Base-by-base conservation (phyloP, 2,888 invertebrate genomes). In the Eupithecia vulgata region DNA sequence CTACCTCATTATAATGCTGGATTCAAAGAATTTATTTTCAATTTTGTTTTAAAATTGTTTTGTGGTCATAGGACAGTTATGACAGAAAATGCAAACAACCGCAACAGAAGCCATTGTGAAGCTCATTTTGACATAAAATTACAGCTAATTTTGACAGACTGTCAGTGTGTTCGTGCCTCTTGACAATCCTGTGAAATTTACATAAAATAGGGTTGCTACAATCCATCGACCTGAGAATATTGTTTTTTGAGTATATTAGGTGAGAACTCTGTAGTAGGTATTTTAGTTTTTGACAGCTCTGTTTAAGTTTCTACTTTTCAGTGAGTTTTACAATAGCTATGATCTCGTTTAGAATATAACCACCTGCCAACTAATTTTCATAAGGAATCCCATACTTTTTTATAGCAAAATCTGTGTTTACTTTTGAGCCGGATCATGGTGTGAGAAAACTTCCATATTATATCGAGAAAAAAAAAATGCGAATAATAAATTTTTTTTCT, bases 121-220 rank as follows among this genome's bases (percentile, higher is more conserved):
- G 21, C 37, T 65, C 68, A 65, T 71, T 70, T 71, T 71, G 70
- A 71, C 70, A 71, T 48, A 42, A 74, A 74, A 74, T 74, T 70
- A 71, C 71, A 59, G 42, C 21, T 30, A 74, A 74, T 74, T 73
- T 71, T 71, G 65, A 65, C 42, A 68, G 70, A 67, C 67, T 35
- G 35, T 68, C 25, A 25, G 64, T 64, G n/a, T 37, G 66, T 72
- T 72, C 72, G 62, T 61, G 59, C 42, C 37, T 70, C 68, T 48
- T 67, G 70, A 74, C 74, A 74, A 57, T 59, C 25, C 65, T 68
- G 42, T 67, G 68, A 67, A 37, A 35, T 70, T 68, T 73, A 48
- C 62, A 67, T 62, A 34, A 30, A 68, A 13, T 52, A 74, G 74
- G 74, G 71, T 25, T 71, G 61, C 25, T 35, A 37, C 67, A 42